Conservation (phyloP, 2,113 vertebrate species). For the Cephalopterus ornatus region DNA sequence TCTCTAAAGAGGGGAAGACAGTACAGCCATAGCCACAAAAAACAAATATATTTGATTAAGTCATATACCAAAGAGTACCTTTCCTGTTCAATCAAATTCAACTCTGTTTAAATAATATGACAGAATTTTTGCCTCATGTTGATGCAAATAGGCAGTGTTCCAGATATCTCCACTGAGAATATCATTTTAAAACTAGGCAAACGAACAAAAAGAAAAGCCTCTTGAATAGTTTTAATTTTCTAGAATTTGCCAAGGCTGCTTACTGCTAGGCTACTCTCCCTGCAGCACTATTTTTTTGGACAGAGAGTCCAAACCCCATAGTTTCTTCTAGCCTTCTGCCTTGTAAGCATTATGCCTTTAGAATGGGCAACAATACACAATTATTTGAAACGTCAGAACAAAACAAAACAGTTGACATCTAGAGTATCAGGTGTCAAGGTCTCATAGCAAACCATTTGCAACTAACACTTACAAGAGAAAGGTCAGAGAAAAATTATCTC, state of each 20-base stretch:
- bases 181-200: background rate
- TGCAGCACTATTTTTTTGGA: constrained; percentile 26
- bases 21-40: background rate
- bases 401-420: background rate
- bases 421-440: constrained; percentile 26
- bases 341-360: background rate
- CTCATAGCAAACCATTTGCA: background rate
- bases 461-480: background rate
- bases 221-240: constrained; percentile 30
- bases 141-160: constrained; percentile 24
- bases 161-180: constrained; percentile 26
- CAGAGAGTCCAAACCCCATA: background rate
- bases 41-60: background rate
- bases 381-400: constrained; percentile 24
- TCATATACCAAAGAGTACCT: background rate
- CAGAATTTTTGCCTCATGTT: constrained; percentile 22
- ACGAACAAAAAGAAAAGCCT: constrained; percentile 20
- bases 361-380: constrained; percentile 1
- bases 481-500: background rate
- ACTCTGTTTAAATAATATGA: background rate
- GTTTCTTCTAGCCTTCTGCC: constrained; percentile 1
- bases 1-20: background rate
- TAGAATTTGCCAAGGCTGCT: constrained; percentile 29
- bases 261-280: constrained; percentile 16
- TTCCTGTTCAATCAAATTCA: constrained; percentile 8